These are phyloP conservation scores for Momotus momota DNA, from an alignment of 2,797 vertebrate species.

Conservation along the genomic window DNA sequence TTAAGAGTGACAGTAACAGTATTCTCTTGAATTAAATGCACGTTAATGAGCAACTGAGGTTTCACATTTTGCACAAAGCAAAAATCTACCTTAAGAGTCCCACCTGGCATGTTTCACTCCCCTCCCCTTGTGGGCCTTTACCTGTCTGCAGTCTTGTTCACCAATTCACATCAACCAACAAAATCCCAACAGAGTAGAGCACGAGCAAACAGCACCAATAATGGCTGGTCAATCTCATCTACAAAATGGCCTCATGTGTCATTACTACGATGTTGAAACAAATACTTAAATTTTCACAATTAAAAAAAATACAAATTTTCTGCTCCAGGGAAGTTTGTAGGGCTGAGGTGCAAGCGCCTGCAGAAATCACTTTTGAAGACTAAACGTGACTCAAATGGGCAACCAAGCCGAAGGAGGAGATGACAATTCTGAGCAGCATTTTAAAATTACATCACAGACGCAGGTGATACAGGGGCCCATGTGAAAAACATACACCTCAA, in stretches of 20 bases:
- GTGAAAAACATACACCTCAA: not conserved
- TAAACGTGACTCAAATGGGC: not conserved
- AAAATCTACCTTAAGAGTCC: not conserved
- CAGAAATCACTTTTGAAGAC: not conserved
- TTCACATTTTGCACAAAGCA: not conserved
- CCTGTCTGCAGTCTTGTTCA: not conserved
- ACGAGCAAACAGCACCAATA: not conserved
- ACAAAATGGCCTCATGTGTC: not conserved
- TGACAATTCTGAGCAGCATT: not conserved
- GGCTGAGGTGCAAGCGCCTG: not conserved
- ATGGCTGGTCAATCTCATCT: too few species aligned
- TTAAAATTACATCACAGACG: not conserved
- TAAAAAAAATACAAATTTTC: not conserved
- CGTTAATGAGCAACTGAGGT: not conserved
- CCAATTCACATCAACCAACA: not conserved
- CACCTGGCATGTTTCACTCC: not conserved
- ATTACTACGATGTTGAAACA: not conserved
- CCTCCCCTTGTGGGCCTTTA: not conserved
- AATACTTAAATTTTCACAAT: not conserved
- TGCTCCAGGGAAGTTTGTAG: not conserved
- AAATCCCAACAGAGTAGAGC: not conserved
- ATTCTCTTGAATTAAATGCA: not conserved
- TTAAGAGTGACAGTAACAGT: not conserved
- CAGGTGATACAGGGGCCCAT: rapidly evolving
- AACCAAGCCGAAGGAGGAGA: not conserved